Evolutionary conservation across 2,113 vertebrate genomes (phyloP).

Genomic region (Neogobius melanostomus): DNA sequence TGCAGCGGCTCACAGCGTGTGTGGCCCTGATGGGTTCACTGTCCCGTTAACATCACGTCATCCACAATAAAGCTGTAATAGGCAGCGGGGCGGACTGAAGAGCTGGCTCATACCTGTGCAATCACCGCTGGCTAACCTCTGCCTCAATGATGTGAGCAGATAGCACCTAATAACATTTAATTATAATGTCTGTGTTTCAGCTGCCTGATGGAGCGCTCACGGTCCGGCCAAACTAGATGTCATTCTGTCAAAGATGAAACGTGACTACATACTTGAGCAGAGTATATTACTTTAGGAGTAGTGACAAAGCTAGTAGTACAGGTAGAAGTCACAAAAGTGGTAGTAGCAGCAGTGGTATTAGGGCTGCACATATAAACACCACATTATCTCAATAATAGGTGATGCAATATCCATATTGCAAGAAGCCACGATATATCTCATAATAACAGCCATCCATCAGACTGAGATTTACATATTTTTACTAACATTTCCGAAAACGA

Average conservation of each 20-base stretch:
- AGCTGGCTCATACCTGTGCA: slow-evolving; percentile 42
- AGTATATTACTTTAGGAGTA: no score
- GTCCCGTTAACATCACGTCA: slow-evolving; percentile 57
- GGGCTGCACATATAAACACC: no score
- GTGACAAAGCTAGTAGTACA: no score
- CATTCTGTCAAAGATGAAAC: not conserved
- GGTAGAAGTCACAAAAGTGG: no score
- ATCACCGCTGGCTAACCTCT: slow-evolving; percentile 54
- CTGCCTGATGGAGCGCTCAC: not conserved
- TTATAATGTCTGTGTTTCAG: slow-evolving; percentile 18
- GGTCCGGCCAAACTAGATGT: not conserved
- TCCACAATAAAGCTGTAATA: slow-evolving; percentile 54
- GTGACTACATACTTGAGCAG: not conserved
- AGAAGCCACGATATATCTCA: no score
- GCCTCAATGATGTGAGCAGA: slow-evolving; percentile 13
- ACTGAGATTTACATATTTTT: no score
- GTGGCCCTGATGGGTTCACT: slow-evolving; percentile 56
- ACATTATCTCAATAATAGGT: no score
- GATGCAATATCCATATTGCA: no score
- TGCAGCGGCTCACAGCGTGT: slow-evolving; percentile 41
- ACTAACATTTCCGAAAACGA: no score
- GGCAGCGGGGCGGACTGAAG: slow-evolving; percentile 39
- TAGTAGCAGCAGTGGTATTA: no score
- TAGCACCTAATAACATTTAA: slow-evolving; percentile 36
- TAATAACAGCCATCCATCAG: no score